A percentile compares a stretch with the other conserved stretches of the same genome.
Evolutionary conservation across 2,113 vertebrate species (phyloP).

Genomic region (Dasyurus viverrinus): DNA sequence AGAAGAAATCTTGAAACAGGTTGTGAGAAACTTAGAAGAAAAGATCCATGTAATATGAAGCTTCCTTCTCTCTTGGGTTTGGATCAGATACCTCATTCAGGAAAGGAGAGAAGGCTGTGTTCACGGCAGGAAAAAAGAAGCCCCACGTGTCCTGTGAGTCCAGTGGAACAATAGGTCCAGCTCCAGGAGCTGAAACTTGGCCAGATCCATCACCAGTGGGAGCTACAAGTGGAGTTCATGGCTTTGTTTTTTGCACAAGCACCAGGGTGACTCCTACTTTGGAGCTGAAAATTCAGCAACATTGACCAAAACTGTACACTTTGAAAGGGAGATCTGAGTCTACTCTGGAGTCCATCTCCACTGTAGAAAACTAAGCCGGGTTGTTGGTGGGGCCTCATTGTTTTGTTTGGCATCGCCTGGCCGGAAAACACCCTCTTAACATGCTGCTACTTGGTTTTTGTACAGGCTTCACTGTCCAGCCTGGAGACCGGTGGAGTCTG

Average conservation of each 20-base stretch:
- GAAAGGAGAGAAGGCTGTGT: neutral
- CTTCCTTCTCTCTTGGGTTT: conserved; percentile 36
- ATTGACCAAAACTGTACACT: conserved; percentile 5
- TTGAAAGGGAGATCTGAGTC: conserved; percentile 32
- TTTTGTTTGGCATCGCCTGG: conserved; percentile 29
- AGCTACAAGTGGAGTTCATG: neutral
- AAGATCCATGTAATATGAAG: neutral
- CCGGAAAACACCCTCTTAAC: neutral
- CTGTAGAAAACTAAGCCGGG: neutral
- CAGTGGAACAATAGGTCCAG: neutral
- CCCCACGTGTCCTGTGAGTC: neutral
- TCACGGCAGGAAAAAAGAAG: conserved; percentile 1
- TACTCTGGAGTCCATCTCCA: conserved; percentile 17
- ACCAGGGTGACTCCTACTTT: conserved; percentile 33
- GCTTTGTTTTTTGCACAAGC: neutral
- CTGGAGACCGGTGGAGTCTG: conserved; percentile 80
- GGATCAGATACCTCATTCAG: conserved; percentile 40
- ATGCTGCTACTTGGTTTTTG: conserved; percentile 37
- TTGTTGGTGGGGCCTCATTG: conserved; percentile 28
- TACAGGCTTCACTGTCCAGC: conserved; percentile 73
- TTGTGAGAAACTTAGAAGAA: conserved; percentile 34
- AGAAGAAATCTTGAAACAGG: conserved; percentile 41
- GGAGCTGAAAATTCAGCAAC: neutral
- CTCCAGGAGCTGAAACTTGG: conserved; percentile 12
- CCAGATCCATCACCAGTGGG: neutral